These are phyloP conservation scores for Sphaeramia orbicularis DNA, from an alignment of 2,797 vertebrate genomes.

Conservation along the genomic window DNA sequence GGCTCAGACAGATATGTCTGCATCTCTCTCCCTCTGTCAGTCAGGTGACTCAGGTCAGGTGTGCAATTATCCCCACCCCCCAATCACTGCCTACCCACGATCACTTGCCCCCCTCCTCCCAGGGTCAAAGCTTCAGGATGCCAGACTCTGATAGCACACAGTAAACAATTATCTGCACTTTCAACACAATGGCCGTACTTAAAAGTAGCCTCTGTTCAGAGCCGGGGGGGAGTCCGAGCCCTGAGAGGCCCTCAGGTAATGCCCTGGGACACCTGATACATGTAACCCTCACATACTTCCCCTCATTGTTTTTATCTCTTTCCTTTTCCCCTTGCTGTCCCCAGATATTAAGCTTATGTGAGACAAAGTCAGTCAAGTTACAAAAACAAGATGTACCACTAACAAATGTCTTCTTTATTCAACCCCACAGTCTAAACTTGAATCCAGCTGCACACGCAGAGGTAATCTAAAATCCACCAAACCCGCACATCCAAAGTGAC, in stretches of 20 bases:
- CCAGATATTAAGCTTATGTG: constrained; percentile 27
- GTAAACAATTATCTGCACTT: constrained; percentile 83
- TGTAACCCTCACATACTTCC: constrained; percentile 72
- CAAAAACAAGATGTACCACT: neutral
- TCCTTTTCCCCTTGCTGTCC: constrained; percentile 50
- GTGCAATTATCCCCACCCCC: constrained; percentile 68
- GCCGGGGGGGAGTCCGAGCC: constrained; percentile 46
- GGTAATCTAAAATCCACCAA: constrained; percentile 17
- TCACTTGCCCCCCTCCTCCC: constrained; percentile 20
- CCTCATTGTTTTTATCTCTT: constrained; percentile 70
- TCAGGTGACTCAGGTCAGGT: constrained; percentile 80
- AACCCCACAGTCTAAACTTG: constrained; percentile 15
- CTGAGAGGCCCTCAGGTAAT: constrained; percentile 78
- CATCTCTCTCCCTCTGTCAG: constrained; percentile 63
- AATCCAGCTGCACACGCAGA: constrained; percentile 36
- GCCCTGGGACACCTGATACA: constrained; percentile 84
- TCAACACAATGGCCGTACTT: constrained; percentile 73
- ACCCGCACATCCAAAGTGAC: constrained; percentile 34
- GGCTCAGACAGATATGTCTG: constrained; percentile 66
- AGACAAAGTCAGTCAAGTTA: constrained; percentile 35
- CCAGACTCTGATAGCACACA: constrained; percentile 78
- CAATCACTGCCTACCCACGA: constrained; percentile 45
- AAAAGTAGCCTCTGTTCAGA: constrained; percentile 76
- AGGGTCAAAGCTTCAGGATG: constrained; percentile 74
- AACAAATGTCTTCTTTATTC: constrained; percentile 17